A percentile compares a stretch with the other conserved stretches of the same genome.
phyloP scores from a whole-genome alignment of 2,113 vertebrate genomes.

The Rhinolophus sinicus region DNA sequence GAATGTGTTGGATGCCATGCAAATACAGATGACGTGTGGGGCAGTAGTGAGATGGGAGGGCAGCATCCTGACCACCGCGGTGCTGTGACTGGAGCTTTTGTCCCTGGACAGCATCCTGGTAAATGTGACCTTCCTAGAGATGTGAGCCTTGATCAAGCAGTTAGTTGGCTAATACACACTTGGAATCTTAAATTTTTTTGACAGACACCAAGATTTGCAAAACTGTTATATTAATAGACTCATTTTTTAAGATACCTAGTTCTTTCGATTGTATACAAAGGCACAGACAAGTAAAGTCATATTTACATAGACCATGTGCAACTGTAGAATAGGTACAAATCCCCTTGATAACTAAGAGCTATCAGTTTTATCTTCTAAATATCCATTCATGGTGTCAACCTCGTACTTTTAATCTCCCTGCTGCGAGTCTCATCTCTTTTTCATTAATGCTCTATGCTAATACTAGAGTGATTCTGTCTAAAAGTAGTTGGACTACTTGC shows the following conservation, averaged over 20 bases:
- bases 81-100: background rate
- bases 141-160: background rate
- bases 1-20: background rate
- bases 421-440: background rate
- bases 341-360: background rate
- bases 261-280: background rate
- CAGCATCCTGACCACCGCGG: background rate
- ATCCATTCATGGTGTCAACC: too few relatives aligned
- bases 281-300: background rate
- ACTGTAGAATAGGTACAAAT: background rate
- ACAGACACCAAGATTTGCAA: background rate
- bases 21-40: background rate
- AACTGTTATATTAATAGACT: background rate
- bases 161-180: background rate
- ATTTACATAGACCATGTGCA: background rate
- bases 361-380: background rate
- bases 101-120: background rate
- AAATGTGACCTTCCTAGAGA: background rate
- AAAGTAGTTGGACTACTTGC: background rate
- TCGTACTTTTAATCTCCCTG: background rate
- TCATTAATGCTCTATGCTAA: background rate
- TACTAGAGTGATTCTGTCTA: background rate
- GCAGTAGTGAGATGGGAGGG: background rate
- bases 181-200: constrained; percentile 30
- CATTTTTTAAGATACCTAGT: background rate